Conservation (phyloP, 2,888 invertebrate species). For the Crocallis elinguaria region DNA sequence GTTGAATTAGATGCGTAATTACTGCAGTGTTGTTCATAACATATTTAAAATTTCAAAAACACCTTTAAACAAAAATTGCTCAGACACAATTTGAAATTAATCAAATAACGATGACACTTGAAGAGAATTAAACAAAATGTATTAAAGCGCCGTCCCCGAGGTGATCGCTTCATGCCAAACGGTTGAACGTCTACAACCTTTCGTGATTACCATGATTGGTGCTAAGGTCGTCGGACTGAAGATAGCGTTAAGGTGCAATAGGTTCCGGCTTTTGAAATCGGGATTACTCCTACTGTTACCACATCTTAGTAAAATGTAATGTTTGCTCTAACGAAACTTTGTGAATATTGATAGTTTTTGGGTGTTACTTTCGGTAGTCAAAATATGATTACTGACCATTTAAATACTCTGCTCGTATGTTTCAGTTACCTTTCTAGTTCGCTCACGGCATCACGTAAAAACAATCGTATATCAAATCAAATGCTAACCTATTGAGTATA, state of each 20-base stretch:
- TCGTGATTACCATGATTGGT: constrained; percentile 50
- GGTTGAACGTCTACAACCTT: constrained; percentile 59
- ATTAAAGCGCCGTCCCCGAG: constrained; percentile 47
- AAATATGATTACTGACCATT: too few species aligned
- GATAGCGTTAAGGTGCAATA: constrained; percentile 14
- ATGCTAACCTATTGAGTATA: too few species aligned
- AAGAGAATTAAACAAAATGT: constrained; percentile 40
- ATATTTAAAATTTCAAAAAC: background rate
- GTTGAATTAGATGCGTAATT: too few species aligned
- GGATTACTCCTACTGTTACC: background rate
- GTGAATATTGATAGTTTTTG: too few species aligned
- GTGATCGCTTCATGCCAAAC: constrained; percentile 55
- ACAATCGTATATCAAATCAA: too few species aligned
- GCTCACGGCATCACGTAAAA: too few species aligned
- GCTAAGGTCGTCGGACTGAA: constrained; percentile 40
- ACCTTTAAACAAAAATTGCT: background rate
- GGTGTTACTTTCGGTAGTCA: too few species aligned
- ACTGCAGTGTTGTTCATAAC: background rate
- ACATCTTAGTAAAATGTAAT: too few species aligned
- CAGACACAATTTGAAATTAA: constrained; percentile 10
- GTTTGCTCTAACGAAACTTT: too few species aligned
- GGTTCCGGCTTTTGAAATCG: constrained; percentile 19
- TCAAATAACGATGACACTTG: constrained; percentile 18
- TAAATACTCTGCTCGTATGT: too few species aligned
- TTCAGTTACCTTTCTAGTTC: too few species aligned